Evolutionary conservation across 2,113 vertebrate genomes (phyloP).

Genomic region (Pseudois nayaur): DNA sequence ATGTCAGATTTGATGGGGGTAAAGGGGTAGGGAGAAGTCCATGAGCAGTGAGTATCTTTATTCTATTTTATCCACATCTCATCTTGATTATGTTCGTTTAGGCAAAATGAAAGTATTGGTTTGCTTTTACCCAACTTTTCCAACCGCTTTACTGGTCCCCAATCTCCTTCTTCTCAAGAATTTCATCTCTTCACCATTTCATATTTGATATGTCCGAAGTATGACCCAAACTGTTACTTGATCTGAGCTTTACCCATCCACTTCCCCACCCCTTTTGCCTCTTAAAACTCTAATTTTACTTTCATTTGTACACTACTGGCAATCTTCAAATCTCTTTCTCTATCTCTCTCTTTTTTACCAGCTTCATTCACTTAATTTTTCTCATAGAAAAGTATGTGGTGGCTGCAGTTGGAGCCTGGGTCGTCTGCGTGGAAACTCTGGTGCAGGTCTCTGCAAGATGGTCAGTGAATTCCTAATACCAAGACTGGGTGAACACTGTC

Average conservation of each 20-base stretch:
- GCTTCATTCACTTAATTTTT: neutral
- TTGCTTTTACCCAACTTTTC: neutral
- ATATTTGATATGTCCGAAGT: neutral
- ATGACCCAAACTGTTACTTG: neutral
- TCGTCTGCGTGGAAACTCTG: neutral
- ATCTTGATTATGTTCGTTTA: neutral
- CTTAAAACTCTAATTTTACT: neutral
- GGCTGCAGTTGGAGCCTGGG: neutral
- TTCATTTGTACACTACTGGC: neutral
- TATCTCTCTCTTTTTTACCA: neutral
- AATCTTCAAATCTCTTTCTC: neutral
- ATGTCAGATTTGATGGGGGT: neutral
- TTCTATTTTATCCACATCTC: neutral
- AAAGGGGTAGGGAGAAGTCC: neutral
- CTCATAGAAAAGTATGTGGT: neutral
- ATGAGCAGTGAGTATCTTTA: neutral
- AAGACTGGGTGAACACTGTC: neutral
- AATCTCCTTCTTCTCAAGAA: neutral
- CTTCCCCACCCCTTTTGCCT: neutral
- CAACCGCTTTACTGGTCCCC: neutral
- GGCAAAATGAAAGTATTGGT: neutral
- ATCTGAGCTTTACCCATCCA: neutral
- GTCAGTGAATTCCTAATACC: neutral
- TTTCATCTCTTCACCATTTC: neutral
- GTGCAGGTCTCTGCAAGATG: neutral